Percentiles rank a stretch among this genome's conserved stretches.
phyloP scores from a whole-genome alignment of 2,797 vertebrate species.

The Halcyon badia region DNA sequence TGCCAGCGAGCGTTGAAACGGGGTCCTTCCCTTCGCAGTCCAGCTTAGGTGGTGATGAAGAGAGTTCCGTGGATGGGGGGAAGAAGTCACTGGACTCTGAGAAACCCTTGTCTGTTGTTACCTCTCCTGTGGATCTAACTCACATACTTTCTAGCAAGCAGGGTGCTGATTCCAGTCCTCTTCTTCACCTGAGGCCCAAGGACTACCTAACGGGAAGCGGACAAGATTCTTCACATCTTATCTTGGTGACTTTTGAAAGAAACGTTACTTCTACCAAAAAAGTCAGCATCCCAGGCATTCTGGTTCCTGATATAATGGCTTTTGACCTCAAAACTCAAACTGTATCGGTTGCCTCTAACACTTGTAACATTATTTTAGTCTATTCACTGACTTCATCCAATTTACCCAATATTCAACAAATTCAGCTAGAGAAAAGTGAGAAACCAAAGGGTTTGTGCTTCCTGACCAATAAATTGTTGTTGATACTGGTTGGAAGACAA shows the following conservation, averaged over 20 bases:
- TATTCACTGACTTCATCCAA: constrained; percentile 87
- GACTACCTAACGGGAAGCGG: constrained; percentile 88
- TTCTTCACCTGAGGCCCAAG: constrained; percentile 86
- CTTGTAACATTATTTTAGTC: constrained; percentile 89
- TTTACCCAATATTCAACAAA: constrained; percentile 90
- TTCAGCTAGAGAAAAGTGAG: constrained; percentile 90
- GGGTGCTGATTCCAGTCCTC: constrained; percentile 85
- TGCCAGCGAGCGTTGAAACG: constrained; percentile 44
- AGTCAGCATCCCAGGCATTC: constrained; percentile 91
- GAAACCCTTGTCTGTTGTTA: constrained; percentile 59
- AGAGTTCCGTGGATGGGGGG: constrained; percentile 72
- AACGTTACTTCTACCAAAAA: constrained; percentile 90
- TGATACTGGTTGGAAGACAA: constrained; percentile 91
- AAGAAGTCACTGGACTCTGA: constrained; percentile 82
- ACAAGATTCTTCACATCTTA: constrained; percentile 92
- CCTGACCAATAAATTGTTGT: constrained; percentile 87
- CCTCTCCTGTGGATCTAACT: constrained; percentile 87
- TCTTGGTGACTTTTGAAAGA: constrained; percentile 91
- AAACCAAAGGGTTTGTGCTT: constrained; percentile 94
- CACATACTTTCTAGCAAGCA: constrained; percentile 86
- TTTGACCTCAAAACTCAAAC: constrained; percentile 87
- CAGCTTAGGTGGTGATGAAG: constrained; percentile 74
- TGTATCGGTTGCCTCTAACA: constrained; percentile 92
- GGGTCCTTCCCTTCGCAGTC: constrained; percentile 66
- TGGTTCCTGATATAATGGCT: constrained; percentile 93